These are phyloP conservation scores for Monomorium pharaonis DNA, from an alignment of 1,140 invertebrate genomes.

Conservation along the genomic window DNA sequence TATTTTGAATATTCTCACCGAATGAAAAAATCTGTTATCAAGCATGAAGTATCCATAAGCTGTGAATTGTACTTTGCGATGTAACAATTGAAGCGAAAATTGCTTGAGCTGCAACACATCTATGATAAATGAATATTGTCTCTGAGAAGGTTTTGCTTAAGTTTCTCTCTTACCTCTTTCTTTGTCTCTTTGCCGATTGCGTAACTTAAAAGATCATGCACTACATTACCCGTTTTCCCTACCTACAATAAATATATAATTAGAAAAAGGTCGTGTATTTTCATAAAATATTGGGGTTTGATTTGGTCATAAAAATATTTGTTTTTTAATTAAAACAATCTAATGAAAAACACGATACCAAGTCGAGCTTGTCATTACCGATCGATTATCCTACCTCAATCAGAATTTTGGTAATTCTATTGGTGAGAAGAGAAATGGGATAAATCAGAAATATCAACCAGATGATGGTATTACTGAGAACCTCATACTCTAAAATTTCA, in stretches of 20 bases:
- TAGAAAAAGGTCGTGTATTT: background rate
- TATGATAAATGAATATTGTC: background rate
- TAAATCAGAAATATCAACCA: constrained; percentile 56
- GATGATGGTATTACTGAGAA: constrained; percentile 35
- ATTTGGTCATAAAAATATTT: background rate
- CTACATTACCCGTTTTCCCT: constrained; percentile 31
- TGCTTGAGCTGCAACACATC: constrained; percentile 80
- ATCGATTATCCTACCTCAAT: constrained; percentile 58
- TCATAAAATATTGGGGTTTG: background rate
- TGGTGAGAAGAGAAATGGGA: constrained; percentile 60
- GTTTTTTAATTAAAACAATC: background rate
- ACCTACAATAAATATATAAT: constrained; percentile 52
- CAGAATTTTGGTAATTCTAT: constrained; percentile 42
- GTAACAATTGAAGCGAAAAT: constrained; percentile 84
- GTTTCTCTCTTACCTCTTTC: no score
- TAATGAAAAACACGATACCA: background rate
- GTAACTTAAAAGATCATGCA: constrained; percentile 60
- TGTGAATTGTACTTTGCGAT: constrained; percentile 82
- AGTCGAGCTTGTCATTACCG: background rate
- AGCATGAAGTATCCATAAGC: constrained; percentile 83
- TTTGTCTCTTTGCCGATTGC: constrained; percentile 37
- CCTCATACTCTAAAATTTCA: background rate
- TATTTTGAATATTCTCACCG: constrained; percentile 74
- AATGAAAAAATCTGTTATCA: constrained; percentile 82
- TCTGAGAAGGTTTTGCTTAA: background rate